Evolutionary conservation across 30 jellyfish, hydroid and myxozoan genomes (phyloP).

Genomic region (Thelohanellus kitauei): DNA sequence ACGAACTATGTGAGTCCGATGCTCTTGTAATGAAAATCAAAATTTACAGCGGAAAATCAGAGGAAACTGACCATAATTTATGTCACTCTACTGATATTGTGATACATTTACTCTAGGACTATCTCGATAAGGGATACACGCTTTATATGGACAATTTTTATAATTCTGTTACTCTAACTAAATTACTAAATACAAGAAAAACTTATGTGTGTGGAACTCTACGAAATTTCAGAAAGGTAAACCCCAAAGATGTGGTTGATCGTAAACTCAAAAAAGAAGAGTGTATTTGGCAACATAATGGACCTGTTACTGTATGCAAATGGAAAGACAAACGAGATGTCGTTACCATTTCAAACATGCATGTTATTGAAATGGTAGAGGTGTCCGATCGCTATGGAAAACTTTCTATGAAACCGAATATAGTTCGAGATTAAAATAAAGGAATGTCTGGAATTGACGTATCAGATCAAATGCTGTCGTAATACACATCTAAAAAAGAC

Average conservation of each 20-base stretch:
- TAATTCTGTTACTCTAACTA: conserved; percentile 4
- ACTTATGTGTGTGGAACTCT: conserved; percentile 5
- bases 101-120: too few relatives aligned
- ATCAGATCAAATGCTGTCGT: conserved; percentile 4
- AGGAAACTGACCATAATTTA: too few relatives aligned
- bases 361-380: conserved; percentile 4
- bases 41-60: not conserved
- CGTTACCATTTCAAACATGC: conserved; percentile 1
- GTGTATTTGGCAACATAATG: not conserved
- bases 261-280: conserved; percentile 4
- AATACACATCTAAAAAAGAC: too few relatives aligned
- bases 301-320: conserved; percentile 1
- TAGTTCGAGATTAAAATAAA: conserved; percentile 1
- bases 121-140: too few relatives aligned
- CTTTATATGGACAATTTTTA: conserved; percentile 3
- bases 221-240: conserved; percentile 1
- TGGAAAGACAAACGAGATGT: conserved; percentile 8
- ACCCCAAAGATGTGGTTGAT: not conserved
- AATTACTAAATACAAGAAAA: not conserved
- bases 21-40: conserved; percentile 2
- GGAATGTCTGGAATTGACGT: conserved; percentile 3
- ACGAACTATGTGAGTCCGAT: conserved; percentile 2
- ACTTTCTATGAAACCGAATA: conserved; percentile 5
- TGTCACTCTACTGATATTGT: too few relatives aligned
- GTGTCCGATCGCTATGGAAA: conserved; percentile 4